These are phyloP conservation scores for Zingel zingel DNA, from an alignment of 2,113 vertebrate genomes.

Conservation along the genomic window DNA sequence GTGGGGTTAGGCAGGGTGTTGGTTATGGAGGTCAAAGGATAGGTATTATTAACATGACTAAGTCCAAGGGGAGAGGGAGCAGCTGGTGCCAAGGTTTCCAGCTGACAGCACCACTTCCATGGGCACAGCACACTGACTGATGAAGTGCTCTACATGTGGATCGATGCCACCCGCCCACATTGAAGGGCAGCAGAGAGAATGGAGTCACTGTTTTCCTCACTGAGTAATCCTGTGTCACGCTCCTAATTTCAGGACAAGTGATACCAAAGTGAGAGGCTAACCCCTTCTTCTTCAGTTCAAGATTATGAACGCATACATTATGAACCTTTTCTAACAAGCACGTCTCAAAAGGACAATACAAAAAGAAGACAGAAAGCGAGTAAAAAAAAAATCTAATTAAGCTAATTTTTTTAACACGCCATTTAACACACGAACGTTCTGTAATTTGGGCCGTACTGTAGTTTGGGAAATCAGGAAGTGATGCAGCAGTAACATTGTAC, in stretches of 20 bases:
- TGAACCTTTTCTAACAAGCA: not conserved
- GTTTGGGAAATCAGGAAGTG: no score
- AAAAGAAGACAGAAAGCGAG: not conserved
- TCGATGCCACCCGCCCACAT: slow-evolving; percentile 23
- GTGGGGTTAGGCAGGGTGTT: slow-evolving; percentile 22
- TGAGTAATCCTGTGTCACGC: slow-evolving; percentile 33
- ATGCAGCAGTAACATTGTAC: no score
- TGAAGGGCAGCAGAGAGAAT: slow-evolving; percentile 25
- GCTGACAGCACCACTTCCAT: slow-evolving; percentile 1
- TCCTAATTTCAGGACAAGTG: slow-evolving; percentile 25
- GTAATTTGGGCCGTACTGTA: no score
- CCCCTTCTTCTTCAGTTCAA: not conserved
- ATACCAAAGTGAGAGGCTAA: not conserved
- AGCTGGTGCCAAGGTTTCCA: slow-evolving; percentile 40
- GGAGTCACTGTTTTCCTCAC: slow-evolving; percentile 23
- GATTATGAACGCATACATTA: not conserved
- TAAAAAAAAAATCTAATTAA: not conserved
- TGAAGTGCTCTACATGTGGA: slow-evolving; percentile 12
- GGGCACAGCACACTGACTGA: slow-evolving; percentile 5
- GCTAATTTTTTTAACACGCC: no score
- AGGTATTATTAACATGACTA: slow-evolving; percentile 46
- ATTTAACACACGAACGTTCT: no score
- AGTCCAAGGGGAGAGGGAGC: slow-evolving; percentile 25
- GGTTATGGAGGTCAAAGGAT: slow-evolving; percentile 50
- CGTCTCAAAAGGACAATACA: not conserved